Conservation (phyloP, 1,140 invertebrate genomes). For the Elysia chlorotica region DNA sequence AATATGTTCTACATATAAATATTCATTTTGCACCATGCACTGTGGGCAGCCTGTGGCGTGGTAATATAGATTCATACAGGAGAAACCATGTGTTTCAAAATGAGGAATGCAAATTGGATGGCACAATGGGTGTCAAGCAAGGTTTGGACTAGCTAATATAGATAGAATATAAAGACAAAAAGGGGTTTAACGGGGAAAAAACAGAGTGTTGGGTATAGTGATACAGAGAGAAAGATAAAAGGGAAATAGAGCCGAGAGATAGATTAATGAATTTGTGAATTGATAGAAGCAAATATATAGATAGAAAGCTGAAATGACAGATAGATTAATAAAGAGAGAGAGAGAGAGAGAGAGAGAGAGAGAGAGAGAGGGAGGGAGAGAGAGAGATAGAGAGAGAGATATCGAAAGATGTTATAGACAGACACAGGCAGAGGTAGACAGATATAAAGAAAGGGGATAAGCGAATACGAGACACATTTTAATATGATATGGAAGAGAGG, state of each 20-base stretch:
- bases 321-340: background rate
- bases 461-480: background rate
- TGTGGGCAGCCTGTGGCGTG: too few species aligned
- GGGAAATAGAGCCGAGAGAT: background rate
- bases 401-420: background rate
- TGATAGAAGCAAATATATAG: background rate
- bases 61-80: too few species aligned
- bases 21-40: too few species aligned
- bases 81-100: too few species aligned
- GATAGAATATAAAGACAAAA: too few species aligned
- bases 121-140: too few species aligned
- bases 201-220: conserved; percentile 6
- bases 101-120: too few species aligned
- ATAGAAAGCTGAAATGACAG: background rate
- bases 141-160: too few species aligned
- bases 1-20: too few species aligned
- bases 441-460: background rate
- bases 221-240: conserved; percentile 18
- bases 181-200: too few species aligned
- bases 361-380: conserved; percentile 2
- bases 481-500: background rate
- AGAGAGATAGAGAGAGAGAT: background rate
- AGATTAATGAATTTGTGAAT: background rate
- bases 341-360: background rate
- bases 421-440: background rate